phyloP scores from a whole-genome alignment of 2,888 invertebrate genomes.

The Hybos culiciformis region DNA sequence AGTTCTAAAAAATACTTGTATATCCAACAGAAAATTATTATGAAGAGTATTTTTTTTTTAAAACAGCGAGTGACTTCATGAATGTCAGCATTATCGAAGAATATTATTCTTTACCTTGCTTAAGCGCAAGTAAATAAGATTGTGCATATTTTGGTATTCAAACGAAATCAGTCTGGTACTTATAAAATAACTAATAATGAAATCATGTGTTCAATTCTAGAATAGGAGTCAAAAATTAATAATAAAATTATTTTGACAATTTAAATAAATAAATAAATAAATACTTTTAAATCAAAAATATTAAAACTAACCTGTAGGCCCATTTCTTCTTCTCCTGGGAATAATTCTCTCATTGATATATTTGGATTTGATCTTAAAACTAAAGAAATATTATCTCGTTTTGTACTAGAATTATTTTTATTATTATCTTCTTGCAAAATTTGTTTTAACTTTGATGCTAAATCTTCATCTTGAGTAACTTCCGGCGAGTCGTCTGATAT shows the following conservation, averaged over 20 bases:
- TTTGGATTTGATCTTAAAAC: slow-evolving; percentile 49
- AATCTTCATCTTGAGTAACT: slow-evolving; percentile 15
- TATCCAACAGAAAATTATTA: too few relatives aligned
- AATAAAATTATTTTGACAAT: not conserved
- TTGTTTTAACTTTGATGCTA: slow-evolving; percentile 29
- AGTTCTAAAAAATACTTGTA: too few relatives aligned
- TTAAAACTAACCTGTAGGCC: slow-evolving; percentile 42
- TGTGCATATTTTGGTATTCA: too few relatives aligned
- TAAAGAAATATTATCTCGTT: slow-evolving; percentile 27
- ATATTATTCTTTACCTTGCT: too few relatives aligned
- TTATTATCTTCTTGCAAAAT: slow-evolving; percentile 24
- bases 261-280: not conserved
- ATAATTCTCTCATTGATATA: slow-evolving; percentile 66
- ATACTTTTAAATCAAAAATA: too few relatives aligned
- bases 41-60: too few relatives aligned
- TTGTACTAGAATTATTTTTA: not conserved
- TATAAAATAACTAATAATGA: too few relatives aligned
- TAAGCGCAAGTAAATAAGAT: too few relatives aligned
- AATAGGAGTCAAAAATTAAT: not conserved
- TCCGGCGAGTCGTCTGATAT: slow-evolving; percentile 14
- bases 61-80: too few relatives aligned
- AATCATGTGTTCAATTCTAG: too few relatives aligned
- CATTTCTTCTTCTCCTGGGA: slow-evolving; percentile 68
- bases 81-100: too few relatives aligned
- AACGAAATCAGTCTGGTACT: too few relatives aligned